phyloP scores from a whole-genome alignment of 1,140 invertebrate species.

The Archivesica marissinica region DNA sequence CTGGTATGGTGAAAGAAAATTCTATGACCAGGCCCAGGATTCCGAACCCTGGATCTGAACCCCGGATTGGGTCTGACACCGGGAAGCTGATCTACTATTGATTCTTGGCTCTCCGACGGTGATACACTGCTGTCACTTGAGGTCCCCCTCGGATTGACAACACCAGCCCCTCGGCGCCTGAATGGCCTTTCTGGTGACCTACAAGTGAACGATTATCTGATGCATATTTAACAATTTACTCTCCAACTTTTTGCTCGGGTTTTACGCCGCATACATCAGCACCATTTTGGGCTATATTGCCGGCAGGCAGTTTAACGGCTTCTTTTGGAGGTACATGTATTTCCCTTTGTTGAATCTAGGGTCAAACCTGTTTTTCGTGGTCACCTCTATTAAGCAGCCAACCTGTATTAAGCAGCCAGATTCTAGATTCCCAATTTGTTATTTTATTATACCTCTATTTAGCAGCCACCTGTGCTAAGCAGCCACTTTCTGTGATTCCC shows the following conservation, averaged over 20 bases:
- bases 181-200: background rate
- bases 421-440: too few relatives aligned
- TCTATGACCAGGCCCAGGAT: background rate
- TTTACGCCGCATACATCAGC: background rate
- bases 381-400: too few relatives aligned
- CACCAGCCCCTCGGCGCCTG: background rate
- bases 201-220: background rate
- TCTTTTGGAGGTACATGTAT: background rate
- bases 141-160: background rate
- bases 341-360: background rate
- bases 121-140: background rate
- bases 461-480: too few relatives aligned
- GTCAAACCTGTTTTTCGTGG: background rate
- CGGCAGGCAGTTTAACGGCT: background rate
- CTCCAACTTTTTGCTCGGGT: background rate
- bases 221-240: background rate
- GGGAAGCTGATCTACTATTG: background rate
- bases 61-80: constrained; percentile 15
- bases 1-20: background rate
- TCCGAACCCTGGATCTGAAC: background rate
- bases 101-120: background rate
- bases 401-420: too few relatives aligned
- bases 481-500: too few relatives aligned
- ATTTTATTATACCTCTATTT: too few relatives aligned
- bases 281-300: background rate